Evolutionary conservation across 2,888 invertebrate genomes (phyloP).

Genomic region (Heteromyza rotundicornis): DNA sequence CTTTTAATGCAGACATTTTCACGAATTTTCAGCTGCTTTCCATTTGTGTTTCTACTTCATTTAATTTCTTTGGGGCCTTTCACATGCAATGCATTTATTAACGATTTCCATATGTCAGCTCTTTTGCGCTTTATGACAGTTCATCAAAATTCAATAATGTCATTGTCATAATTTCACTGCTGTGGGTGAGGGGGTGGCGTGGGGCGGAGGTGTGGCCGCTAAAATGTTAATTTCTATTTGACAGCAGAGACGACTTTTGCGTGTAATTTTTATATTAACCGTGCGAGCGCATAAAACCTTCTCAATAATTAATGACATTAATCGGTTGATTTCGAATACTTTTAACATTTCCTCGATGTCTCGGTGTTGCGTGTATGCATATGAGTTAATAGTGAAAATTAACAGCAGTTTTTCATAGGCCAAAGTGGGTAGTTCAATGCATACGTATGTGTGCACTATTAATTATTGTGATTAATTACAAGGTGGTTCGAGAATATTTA

Average conservation of each 20-base stretch:
- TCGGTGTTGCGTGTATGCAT: neutral
- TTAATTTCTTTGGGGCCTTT: neutral
- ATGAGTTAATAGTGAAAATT: too few species aligned
- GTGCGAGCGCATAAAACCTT: neutral
- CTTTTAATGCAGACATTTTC: neutral
- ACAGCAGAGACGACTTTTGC: neutral
- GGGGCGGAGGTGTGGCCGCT: neutral
- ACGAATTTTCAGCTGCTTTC: constrained; percentile 2
- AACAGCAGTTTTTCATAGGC: too few species aligned
- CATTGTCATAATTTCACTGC: neutral
- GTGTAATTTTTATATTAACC: neutral
- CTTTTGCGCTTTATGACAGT: neutral
- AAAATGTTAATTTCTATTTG: neutral
- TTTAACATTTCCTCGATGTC: neutral
- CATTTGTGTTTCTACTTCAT: neutral
- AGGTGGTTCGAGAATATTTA: too few species aligned
- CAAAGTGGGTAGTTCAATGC: too few species aligned
- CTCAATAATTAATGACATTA: neutral
- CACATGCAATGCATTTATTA: neutral
- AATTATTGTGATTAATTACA: too few species aligned
- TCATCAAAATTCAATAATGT: constrained; percentile 4
- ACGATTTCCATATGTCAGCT: neutral
- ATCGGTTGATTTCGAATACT: neutral
- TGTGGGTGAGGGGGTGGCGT: too few species aligned
- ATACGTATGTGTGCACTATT: too few species aligned